These are phyloP conservation scores for Lycodopsis pacificus DNA, from an alignment of 2,797 vertebrate genomes.

Conservation along the genomic window DNA sequence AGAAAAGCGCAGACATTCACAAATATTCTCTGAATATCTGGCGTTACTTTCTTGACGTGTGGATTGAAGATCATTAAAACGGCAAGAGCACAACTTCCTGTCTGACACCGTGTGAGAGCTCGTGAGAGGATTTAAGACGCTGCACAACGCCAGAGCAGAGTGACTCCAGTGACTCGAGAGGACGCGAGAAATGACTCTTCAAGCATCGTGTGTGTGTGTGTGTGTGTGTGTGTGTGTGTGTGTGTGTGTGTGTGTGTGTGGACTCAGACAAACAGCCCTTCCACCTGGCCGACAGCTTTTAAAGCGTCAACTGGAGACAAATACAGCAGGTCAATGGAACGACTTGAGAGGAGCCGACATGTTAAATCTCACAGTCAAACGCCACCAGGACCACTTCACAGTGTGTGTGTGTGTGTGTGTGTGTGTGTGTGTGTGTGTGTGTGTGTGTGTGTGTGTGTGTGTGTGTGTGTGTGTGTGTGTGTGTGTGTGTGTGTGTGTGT, in stretches of 20 bases:
- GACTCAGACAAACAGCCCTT: constrained; percentile 35
- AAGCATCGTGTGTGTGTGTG: no score
- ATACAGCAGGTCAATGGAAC: constrained; percentile 66
- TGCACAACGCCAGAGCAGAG: not conserved
- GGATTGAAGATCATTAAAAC: not conserved
- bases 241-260: constrained; percentile 35
- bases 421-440: not conserved
- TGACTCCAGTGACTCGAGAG: not conserved
- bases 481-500: not conserved
- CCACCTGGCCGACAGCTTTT: constrained; percentile 51
- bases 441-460: not conserved
- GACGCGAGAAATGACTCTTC: not conserved
- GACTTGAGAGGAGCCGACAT: constrained; percentile 51
- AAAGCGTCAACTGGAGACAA: constrained; percentile 49
- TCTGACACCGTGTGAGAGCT: constrained; percentile 1
- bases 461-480: not conserved
- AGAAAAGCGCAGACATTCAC: not conserved
- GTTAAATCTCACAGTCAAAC: constrained; percentile 74
- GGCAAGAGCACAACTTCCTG: no score
- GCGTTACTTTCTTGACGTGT: not conserved
- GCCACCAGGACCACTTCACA: constrained; percentile 44
- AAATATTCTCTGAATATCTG: not conserved
- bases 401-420: not conserved
- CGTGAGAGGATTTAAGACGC: not conserved
- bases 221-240: constrained; percentile 16